These are phyloP conservation scores for Tetheella fluctuosa DNA, from an alignment of 2,888 invertebrate genomes.

Conservation along the genomic window DNA sequence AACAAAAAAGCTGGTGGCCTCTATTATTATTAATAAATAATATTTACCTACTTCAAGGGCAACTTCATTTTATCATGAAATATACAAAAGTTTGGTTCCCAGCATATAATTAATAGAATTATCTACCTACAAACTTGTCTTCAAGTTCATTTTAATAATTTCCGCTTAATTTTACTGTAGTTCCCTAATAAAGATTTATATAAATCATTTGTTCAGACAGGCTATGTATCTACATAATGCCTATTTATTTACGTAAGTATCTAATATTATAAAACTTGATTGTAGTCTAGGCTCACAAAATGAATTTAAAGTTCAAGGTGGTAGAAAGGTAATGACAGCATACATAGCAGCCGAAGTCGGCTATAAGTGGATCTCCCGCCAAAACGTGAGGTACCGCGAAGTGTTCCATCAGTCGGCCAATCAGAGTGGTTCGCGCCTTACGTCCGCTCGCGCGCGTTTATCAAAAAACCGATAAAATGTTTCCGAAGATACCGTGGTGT, in stretches of 20 bases:
- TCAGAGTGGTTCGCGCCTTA: constrained; percentile 72
- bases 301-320: constrained; percentile 36
- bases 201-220: neutral
- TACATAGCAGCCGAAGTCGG: constrained; percentile 38
- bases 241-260: neutral
- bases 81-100: too few species aligned
- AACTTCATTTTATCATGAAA: too few species aligned
- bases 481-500: constrained; percentile 39
- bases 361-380: constrained; percentile 67
- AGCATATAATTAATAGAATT: too few species aligned
- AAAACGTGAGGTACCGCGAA: constrained; percentile 49
- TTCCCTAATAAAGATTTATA: neutral
- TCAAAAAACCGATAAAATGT: constrained; percentile 67
- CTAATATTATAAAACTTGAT: constrained; percentile 4
- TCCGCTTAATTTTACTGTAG: too few species aligned
- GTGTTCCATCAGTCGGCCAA: constrained; percentile 61
- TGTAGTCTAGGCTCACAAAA: constrained; percentile 4
- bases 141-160: too few species aligned
- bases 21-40: too few species aligned
- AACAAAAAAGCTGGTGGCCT: too few species aligned
- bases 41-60: too few species aligned
- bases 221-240: neutral
- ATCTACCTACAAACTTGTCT: too few species aligned
- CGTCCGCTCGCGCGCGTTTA: constrained; percentile 72
- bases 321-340: constrained; percentile 45